A percentile compares a stretch with the other conserved stretches of the same genome.
Evolutionary conservation across 2,113 vertebrate species (phyloP).

Genomic region (Plestiodon gilberti): DNA sequence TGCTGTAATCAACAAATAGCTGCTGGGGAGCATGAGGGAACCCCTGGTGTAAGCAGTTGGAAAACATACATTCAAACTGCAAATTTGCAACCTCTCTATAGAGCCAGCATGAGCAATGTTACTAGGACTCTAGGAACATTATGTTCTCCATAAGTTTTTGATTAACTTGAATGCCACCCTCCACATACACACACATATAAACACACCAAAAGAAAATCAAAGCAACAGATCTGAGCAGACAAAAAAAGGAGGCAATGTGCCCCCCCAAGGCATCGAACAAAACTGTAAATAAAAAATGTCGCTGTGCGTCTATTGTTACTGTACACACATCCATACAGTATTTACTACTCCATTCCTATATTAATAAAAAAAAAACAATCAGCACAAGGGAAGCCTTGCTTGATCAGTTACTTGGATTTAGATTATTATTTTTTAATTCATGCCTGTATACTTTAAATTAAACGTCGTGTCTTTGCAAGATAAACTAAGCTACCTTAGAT

Average conservation of each 20-base stretch:
- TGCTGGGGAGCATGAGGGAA: background rate
- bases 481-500: background rate
- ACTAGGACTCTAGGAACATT: conserved; percentile 35
- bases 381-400: background rate
- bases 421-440: background rate
- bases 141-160: conserved; percentile 58
- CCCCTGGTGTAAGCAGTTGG: background rate
- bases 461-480: background rate
- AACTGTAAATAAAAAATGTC: background rate
- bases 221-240: background rate
- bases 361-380: background rate
- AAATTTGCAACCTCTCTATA: conserved; percentile 34
- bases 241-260: background rate
- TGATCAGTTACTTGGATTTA: background rate
- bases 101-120: conserved; percentile 36
- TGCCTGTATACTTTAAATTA: too few relatives aligned
- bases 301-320: background rate
- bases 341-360: background rate
- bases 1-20: background rate
- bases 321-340: too few relatives aligned
- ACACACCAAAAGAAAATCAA: background rate
- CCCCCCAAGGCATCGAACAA: background rate
- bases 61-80: conserved; percentile 24
- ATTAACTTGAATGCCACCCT: conserved; percentile 58
- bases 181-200: background rate